A percentile compares a stretch with the other conserved stretches of the same genome.
These are phyloP conservation scores for Diorhabda elongata DNA, from an alignment of 1,140 invertebrate species.

Conservation along the genomic window DNA sequence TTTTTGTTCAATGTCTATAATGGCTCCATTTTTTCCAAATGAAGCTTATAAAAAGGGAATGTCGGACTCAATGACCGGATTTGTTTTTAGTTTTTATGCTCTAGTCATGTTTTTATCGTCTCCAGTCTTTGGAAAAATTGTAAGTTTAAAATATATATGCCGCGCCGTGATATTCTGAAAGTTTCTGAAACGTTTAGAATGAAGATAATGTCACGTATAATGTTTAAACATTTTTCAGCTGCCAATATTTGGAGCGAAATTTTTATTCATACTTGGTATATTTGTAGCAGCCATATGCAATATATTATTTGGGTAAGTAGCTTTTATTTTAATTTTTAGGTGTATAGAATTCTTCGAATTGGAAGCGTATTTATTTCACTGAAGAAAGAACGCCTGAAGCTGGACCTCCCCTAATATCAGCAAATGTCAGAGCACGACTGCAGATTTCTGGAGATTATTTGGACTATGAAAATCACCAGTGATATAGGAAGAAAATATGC, in stretches of 20 bases:
- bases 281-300: conserved; percentile 61
- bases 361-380: too few relatives aligned
- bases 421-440: too few relatives aligned
- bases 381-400: too few relatives aligned
- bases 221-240: conserved; percentile 47
- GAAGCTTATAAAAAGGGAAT: conserved; percentile 64
- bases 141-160: conserved; percentile 48
- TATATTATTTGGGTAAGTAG: conserved; percentile 62
- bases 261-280: conserved; percentile 60
- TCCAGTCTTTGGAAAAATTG: conserved; percentile 67
- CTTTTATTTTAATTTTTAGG: neutral
- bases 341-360: too few relatives aligned
- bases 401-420: too few relatives aligned
- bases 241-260: conserved; percentile 64
- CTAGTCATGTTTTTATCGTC: conserved; percentile 66
- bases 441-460: too few relatives aligned
- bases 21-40: conserved; percentile 71
- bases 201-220: neutral
- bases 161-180: too few relatives aligned
- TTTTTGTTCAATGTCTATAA: conserved; percentile 72
- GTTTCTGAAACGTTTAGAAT: too few relatives aligned
- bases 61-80: conserved; percentile 60
- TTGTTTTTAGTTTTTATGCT: conserved; percentile 72
- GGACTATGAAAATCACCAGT: too few relatives aligned
- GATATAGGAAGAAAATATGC: too few relatives aligned